Conservation (phyloP, 1,140 invertebrate genomes). For the Hydropsyche tenuis region DNA sequence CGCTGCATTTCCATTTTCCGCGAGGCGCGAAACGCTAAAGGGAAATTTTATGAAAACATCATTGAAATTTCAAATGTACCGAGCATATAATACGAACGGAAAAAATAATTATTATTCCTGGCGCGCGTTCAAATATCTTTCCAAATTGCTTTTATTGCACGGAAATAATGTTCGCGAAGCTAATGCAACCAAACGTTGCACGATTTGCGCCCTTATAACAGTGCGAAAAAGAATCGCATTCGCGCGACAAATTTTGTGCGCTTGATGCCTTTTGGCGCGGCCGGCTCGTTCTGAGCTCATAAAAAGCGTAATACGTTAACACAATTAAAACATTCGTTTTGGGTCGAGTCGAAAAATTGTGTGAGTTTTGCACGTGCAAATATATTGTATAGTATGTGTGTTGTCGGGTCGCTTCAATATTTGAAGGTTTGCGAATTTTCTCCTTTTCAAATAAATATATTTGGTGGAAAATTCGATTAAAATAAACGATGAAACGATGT, state of each 20-base stretch:
- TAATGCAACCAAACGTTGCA: not conserved
- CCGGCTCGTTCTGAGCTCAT: not conserved
- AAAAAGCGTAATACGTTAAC: constrained; percentile 20
- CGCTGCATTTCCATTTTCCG: not conserved
- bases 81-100: constrained; percentile 5
- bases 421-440: no score
- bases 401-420: no score
- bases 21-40: not conserved
- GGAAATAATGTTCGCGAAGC: constrained; percentile 16
- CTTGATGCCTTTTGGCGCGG: not conserved
- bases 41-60: not conserved
- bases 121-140: constrained; percentile 20
- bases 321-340: constrained; percentile 11
- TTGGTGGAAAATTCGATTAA: no score
- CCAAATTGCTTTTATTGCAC: constrained; percentile 22
- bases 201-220: not conserved
- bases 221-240: not conserved
- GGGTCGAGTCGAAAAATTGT: no score
- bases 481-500: no score
- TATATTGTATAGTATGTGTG: no score
- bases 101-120: constrained; percentile 29
- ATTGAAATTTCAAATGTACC: constrained; percentile 24
- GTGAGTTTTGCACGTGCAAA: no score
- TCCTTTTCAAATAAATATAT: no score
- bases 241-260: not conserved